Evolutionary conservation across 2,113 vertebrate species (phyloP).

Genomic region (Lophura nycthemera): DNA sequence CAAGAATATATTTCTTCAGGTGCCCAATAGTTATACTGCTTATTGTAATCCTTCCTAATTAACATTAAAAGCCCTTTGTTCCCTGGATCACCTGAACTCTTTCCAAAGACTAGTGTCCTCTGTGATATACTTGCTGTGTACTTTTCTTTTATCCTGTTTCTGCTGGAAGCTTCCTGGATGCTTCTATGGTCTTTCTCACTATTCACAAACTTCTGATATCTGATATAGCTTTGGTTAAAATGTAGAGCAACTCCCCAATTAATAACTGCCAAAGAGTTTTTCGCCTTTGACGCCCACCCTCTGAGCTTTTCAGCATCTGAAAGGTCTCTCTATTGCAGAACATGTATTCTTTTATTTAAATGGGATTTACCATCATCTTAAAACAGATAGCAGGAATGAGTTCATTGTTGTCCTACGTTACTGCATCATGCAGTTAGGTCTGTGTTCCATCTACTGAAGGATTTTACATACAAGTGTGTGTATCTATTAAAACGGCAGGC

Average conservation of each 20-base stretch:
- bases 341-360: background rate
- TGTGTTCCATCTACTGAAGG: background rate
- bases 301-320: background rate
- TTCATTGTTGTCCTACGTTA: background rate
- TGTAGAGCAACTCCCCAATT: background rate
- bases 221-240: background rate
- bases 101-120: background rate
- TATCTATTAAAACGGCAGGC: background rate
- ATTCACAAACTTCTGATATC: background rate
- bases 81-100: background rate
- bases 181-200: background rate
- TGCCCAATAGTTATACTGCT: background rate
- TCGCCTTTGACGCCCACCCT: background rate
- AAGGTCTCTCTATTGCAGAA: background rate
- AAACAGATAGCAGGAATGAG: background rate
- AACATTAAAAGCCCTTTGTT: background rate
- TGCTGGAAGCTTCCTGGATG: background rate
- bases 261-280: background rate
- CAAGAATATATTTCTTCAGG: background rate
- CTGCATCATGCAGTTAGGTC: background rate
- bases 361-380: background rate
- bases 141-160: background rate
- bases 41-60: background rate
- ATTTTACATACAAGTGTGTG: background rate
- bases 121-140: background rate